These are phyloP conservation scores for Ptychochromis oligacanthus DNA, from an alignment of 2,113 vertebrate genomes.

Conservation along the genomic window DNA sequence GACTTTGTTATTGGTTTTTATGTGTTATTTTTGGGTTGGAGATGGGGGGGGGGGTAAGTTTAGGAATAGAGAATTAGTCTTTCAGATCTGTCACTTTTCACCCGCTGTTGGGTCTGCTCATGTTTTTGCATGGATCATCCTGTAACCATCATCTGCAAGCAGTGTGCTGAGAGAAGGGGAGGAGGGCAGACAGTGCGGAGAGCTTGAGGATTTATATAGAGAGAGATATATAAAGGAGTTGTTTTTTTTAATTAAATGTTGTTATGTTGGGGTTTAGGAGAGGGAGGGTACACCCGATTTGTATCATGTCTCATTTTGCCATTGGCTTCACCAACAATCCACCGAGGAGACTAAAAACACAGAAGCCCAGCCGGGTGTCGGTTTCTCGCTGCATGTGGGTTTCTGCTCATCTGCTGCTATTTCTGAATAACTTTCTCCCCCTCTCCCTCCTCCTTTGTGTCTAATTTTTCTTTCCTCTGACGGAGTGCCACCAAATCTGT, in stretches of 20 bases:
- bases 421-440: conserved; percentile 41
- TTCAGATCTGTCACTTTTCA: conserved; percentile 27
- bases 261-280: background rate
- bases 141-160: conserved; percentile 80
- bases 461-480: conserved; percentile 8
- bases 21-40: conserved; percentile 59
- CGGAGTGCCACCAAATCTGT: conserved; percentile 53
- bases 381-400: conserved; percentile 49
- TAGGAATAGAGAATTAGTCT: background rate
- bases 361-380: conserved; percentile 21
- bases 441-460: background rate
- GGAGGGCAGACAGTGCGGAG: background rate
- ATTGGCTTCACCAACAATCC: conserved; percentile 36
- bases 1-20: conserved; percentile 76
- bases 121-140: conserved; percentile 86
- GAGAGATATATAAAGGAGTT: background rate
- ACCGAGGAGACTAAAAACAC: background rate
- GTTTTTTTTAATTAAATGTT: background rate
- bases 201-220: background rate
- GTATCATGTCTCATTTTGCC: conserved; percentile 30
- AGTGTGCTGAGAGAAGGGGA: conserved; percentile 51
- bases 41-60: background rate
- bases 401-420: conserved; percentile 79
- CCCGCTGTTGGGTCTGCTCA: conserved; percentile 75
- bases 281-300: background rate